Evolutionary conservation across 2,888 invertebrate species (phyloP).

Genomic region (Eilema sororculum): DNA sequence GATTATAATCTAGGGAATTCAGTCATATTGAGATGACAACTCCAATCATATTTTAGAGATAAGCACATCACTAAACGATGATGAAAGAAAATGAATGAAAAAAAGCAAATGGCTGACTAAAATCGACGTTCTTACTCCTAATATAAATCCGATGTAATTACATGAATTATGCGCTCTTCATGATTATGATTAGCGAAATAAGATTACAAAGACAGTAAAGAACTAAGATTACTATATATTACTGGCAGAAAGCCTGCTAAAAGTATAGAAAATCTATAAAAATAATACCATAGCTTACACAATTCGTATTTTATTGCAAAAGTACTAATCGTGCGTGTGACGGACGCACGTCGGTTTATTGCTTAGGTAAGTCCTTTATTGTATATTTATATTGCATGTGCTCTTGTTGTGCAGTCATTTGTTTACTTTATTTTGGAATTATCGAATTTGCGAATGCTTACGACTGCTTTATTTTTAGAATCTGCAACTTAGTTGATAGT

Average conservation of each 20-base stretch:
- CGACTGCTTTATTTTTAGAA: conserved; percentile 62
- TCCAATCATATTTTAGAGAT: conserved; percentile 6
- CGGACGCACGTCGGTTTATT: conserved; percentile 77
- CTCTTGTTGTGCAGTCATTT: conserved; percentile 45
- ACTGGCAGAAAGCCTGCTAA: conserved; percentile 66
- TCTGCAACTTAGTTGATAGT: conserved; percentile 44
- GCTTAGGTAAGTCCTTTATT: conserved; percentile 73
- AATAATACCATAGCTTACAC: conserved; percentile 70
- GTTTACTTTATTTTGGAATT: conserved; percentile 47
- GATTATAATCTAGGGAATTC: background rate
- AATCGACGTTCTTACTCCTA: conserved; percentile 80
- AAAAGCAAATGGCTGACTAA: conserved; percentile 87
- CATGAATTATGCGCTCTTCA: conserved; percentile 88
- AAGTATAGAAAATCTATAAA: conserved; percentile 63
- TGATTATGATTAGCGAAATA: conserved; percentile 87
- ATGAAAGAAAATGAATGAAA: conserved; percentile 76
- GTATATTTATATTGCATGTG: conserved; percentile 55
- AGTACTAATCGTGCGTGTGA: conserved; percentile 67
- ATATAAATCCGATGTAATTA: conserved; percentile 87
- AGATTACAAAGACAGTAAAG: conserved; percentile 75
- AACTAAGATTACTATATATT: conserved; percentile 75
- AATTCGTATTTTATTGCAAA: conserved; percentile 71
- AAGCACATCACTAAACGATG: conserved; percentile 56
- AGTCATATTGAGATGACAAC: background rate
- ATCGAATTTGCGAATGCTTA: conserved; percentile 47